These are phyloP conservation scores for Acanthoscelides obtectus DNA, from an alignment of 2,888 invertebrate species.

Conservation along the genomic window DNA sequence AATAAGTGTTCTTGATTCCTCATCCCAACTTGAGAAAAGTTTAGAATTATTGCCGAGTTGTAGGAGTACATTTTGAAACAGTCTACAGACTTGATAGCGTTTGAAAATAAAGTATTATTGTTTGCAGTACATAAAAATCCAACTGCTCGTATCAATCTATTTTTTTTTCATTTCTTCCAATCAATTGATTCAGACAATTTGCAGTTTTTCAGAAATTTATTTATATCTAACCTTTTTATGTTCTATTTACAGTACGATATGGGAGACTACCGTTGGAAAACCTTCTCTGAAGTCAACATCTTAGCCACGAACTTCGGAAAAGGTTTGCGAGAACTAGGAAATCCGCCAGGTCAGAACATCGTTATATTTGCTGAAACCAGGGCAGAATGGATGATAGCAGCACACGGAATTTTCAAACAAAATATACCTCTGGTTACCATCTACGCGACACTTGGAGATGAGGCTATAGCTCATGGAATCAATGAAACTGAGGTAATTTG, in stretches of 20 bases:
- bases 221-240: not conserved
- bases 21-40: too few species aligned
- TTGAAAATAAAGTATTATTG: too few species aligned
- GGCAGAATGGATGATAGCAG: conserved; percentile 96
- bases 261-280: conserved; percentile 90
- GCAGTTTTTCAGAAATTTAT: too few species aligned
- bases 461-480: conserved; percentile 93
- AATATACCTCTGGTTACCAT: conserved; percentile 95
- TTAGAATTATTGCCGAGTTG: too few species aligned
- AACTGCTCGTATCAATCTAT: too few species aligned
- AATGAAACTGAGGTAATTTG: conserved; percentile 86
- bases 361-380: conserved; percentile 97
- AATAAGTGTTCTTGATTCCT: too few species aligned
- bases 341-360: conserved; percentile 67
- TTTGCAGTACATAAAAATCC: too few species aligned
- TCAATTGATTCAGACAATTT: too few species aligned
- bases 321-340: conserved; percentile 78
- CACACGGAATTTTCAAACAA: conserved; percentile 93
- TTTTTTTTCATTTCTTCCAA: too few species aligned
- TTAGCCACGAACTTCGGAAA: conserved; percentile 74
- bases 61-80: too few species aligned
- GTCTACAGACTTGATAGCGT: too few species aligned
- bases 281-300: conserved; percentile 72
- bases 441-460: conserved; percentile 92
- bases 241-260: conserved; percentile 66